Conservation (phyloP, 2,113 vertebrate species). For the Pogona vitticeps region DNA sequence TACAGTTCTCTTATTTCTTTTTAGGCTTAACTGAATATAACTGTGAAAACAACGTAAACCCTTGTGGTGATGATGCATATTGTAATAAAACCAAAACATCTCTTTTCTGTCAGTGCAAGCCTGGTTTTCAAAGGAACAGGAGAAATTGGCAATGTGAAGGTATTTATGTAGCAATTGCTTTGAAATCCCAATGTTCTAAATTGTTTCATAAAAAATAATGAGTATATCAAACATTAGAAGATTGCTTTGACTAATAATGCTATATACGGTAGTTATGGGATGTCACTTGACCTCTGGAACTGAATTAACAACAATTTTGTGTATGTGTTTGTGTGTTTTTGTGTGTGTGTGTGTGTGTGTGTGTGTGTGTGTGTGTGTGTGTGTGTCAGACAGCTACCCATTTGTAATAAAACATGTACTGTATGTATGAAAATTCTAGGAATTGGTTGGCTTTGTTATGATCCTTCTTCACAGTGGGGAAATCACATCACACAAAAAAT, state of each 20-base stretch:
- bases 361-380: too few relatives aligned
- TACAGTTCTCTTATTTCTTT: conserved; percentile 27
- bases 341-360: too few relatives aligned
- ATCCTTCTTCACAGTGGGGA: background rate
- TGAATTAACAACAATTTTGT: conserved; percentile 33
- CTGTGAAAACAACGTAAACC: conserved; percentile 89
- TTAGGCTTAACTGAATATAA: conserved; percentile 85
- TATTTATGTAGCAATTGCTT: conserved; percentile 64
- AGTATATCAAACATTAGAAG: conserved; percentile 35
- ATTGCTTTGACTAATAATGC: conserved; percentile 36
- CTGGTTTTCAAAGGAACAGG: conserved; percentile 91
- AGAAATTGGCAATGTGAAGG: conserved; percentile 92
- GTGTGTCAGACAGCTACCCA: too few relatives aligned
- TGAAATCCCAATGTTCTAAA: conserved; percentile 51
- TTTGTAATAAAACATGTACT: too few relatives aligned
- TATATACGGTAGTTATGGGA: conserved; percentile 19
- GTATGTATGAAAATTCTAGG: conserved; percentile 24
- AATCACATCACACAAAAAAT: too few relatives aligned
- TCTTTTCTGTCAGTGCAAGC: conserved; percentile 90
- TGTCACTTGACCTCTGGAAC: conserved; percentile 30
- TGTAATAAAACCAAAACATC: conserved; percentile 92
- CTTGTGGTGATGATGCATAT: conserved; percentile 92
- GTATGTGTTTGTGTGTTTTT: too few relatives aligned
- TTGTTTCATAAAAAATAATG: conserved; percentile 33
- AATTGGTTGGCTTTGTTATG: conserved; percentile 13